Conservation (phyloP, 2,113 vertebrate species). For the Pampusana beccarii region DNA sequence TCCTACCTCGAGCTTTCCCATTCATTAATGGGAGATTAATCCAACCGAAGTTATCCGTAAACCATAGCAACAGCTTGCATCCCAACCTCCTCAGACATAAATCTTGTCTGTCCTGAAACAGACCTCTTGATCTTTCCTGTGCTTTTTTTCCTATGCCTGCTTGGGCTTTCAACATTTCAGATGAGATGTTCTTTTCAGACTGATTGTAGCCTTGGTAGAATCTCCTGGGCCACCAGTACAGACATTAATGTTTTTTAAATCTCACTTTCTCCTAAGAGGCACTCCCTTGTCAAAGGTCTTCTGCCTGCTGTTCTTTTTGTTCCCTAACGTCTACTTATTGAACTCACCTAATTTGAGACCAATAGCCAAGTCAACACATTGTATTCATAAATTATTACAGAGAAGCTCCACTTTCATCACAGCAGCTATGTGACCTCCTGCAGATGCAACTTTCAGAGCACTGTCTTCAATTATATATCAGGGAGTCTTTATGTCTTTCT, state of each 20-base stretch:
- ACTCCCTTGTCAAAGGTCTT: not conserved
- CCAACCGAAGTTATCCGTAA: not conserved
- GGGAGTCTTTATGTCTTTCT: not conserved
- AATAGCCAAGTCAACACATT: not conserved
- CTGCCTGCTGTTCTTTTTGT: not conserved
- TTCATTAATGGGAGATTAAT: not conserved
- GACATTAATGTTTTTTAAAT: not conserved
- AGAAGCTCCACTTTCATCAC: not conserved
- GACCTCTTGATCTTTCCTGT: not conserved
- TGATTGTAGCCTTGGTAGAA: fast-evolving
- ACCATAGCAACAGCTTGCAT: not conserved
- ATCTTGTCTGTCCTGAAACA: not conserved
- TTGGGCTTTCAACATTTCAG: not conserved
- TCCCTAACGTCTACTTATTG: not conserved
- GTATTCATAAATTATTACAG: slow-evolving; percentile 20
- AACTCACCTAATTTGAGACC: not conserved
- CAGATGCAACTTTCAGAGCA: not conserved
- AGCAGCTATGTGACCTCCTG: not conserved
- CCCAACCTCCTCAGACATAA: not conserved
- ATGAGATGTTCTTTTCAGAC: not conserved
- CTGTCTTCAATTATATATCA: not conserved
- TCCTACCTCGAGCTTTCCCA: not conserved
- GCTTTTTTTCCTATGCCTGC: not conserved
- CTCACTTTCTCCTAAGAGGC: not conserved
- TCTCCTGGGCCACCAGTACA: not conserved